These are phyloP conservation scores for Tyria jacobaeae DNA, from an alignment of 2,888 invertebrate species.

Conservation along the genomic window DNA sequence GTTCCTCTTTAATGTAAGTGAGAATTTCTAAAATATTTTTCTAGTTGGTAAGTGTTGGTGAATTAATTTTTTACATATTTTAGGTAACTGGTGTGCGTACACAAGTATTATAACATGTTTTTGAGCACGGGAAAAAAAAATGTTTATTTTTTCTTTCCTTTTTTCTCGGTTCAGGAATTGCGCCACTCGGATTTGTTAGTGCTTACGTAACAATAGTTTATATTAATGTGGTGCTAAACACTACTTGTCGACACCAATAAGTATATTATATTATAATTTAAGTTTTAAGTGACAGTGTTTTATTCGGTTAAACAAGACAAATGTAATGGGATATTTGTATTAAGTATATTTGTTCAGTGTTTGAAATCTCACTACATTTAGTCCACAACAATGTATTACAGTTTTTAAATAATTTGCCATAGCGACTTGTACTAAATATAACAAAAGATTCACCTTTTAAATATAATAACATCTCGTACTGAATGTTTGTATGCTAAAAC, in stretches of 20 bases:
- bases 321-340: constrained; percentile 56
- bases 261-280: constrained; percentile 73
- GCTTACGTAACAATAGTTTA: constrained; percentile 68
- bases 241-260: constrained; percentile 73
- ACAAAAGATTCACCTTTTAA: constrained; percentile 42
- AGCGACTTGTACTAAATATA: constrained; percentile 40
- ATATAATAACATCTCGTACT: constrained; percentile 20
- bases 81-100: constrained; percentile 70
- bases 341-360: constrained; percentile 50
- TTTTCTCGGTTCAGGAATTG: constrained; percentile 55
- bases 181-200: constrained; percentile 67
- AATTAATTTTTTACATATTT: constrained; percentile 78
- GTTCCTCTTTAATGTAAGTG: constrained; percentile 86
- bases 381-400: constrained; percentile 34
- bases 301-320: constrained; percentile 53
- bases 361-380: constrained; percentile 56
- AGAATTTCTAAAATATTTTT: constrained; percentile 86
- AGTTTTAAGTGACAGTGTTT: constrained; percentile 74
- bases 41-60: constrained; percentile 83
- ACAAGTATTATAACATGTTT: constrained; percentile 70
- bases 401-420: constrained; percentile 47
- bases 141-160: constrained; percentile 52
- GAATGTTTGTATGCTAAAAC: constrained; percentile 2
- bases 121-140: constrained; percentile 47
- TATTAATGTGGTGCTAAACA: constrained; percentile 77